Base-by-base conservation (phyloP, 2,888 invertebrate species). In the Drosophila leonis region DNA sequence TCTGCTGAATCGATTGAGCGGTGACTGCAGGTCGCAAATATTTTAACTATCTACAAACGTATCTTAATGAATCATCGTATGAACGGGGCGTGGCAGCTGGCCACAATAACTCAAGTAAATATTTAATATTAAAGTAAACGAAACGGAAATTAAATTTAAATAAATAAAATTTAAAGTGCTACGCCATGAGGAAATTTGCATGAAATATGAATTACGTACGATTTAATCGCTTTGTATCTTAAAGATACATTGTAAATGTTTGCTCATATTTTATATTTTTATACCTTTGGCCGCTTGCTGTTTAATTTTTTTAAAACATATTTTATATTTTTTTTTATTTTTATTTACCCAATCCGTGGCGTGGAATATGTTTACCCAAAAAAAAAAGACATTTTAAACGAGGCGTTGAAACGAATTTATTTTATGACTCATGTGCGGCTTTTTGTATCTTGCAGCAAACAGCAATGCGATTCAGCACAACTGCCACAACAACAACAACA, bases 141-240 rank as follows among this genome's bases (percentile, higher is more conserved):
- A 31, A 60, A 33, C n/a, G 61, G 33, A 76, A 72, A 77, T 72
- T 59, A 52, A 69, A 80, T 76, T 79, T 57, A 66, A 74, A 78
- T 66, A 68, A 70, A 65, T 78, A 35, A 56, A 51, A 31, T 52
- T 67, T 60, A 15, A 66, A 66, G 51, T 64, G 55, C 15, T 49
- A 15, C 9, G 9, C n/a, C n/a, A 37, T n/a, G 24, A 15, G 9
- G 4, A 60, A 51, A 88, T 86, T 83, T 81, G 37, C 89, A 85
- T 83, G 69, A 75, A 87, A 73, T 70, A 75, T 73, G 71, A 80
- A 82, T 89, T 84, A 75, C 75, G 63, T 61, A 46, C 24, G 56
- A 56, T 56, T 80, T 72, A 88, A 86, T 86, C 66, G 65, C 41
- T 48, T 65, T 61, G 78, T 77, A 82, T 75, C 86, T 75, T 80